Percentiles rank a stretch among this genome's conserved stretches.
Evolutionary conservation across 1,140 invertebrate species (phyloP).

Genomic region (Calliphora vicina): DNA sequence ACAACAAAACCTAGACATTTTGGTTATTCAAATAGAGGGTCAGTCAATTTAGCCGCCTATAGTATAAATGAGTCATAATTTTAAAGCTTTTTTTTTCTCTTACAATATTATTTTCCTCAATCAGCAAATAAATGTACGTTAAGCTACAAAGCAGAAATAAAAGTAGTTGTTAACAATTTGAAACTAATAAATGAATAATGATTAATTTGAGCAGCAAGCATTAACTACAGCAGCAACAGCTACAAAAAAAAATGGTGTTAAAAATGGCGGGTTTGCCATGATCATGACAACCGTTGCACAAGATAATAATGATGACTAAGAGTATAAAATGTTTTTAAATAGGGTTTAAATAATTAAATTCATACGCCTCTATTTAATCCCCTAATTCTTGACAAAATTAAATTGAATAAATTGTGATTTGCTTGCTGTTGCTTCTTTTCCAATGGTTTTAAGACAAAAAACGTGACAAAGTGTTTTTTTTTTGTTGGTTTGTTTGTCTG

Average conservation of each 20-base stretch:
- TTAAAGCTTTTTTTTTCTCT: background rate
- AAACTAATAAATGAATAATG: background rate
- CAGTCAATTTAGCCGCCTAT: background rate
- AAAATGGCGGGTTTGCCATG: background rate
- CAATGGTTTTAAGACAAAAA: background rate
- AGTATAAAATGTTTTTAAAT: background rate
- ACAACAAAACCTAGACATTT: constrained; percentile 5
- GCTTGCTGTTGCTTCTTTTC: background rate
- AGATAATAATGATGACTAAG: background rate
- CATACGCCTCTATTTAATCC: constrained; percentile 3
- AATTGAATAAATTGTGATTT: background rate
- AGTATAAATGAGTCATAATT: background rate
- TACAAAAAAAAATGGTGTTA: background rate
- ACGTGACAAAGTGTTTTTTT: constrained; percentile 31
- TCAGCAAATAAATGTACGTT: background rate
- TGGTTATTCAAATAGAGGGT: constrained; percentile 5
- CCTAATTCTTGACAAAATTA: background rate
- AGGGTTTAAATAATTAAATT: constrained; percentile 6
- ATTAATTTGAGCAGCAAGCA: background rate
- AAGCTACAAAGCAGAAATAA: background rate
- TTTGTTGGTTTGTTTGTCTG: background rate
- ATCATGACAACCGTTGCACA: background rate
- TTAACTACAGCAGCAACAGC: background rate
- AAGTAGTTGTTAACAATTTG: constrained; percentile 7
- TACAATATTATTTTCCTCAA: background rate